Percentiles rank a stretch among this genome's conserved stretches.
phyloP scores from a whole-genome alignment of 92 coral and sea anemone genomes.

The Umimayanthus kanabou region DNA sequence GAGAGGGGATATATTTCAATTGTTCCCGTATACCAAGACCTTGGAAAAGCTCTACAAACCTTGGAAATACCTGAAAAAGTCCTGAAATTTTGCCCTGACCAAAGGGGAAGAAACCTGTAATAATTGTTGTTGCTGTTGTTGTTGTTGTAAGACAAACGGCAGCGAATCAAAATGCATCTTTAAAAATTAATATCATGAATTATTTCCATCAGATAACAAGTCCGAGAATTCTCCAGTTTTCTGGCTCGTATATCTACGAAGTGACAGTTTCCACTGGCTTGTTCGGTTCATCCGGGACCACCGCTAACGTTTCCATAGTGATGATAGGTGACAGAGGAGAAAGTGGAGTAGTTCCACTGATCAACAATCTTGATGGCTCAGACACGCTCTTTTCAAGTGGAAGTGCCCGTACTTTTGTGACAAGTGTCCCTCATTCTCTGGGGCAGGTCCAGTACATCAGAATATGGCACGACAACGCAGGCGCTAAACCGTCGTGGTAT shows the following conservation, averaged over 20 bases:
- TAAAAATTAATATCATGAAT: neutral
- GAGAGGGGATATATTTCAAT: too few species aligned
- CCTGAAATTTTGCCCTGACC: too few species aligned
- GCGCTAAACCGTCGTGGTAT: slow-evolving; percentile 73
- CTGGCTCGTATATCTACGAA: slow-evolving; percentile 68
- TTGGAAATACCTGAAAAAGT: too few species aligned
- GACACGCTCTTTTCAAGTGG: slow-evolving; percentile 65
- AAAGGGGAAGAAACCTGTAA: too few species aligned
- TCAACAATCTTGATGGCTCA: slow-evolving; percentile 51
- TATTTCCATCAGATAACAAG: neutral
- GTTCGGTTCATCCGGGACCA: slow-evolving; percentile 78
- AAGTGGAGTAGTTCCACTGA: slow-evolving; percentile 62
- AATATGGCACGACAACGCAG: slow-evolving; percentile 89
- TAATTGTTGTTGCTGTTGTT: too few species aligned
- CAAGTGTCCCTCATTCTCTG: slow-evolving; percentile 55
- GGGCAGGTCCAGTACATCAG: slow-evolving; percentile 70
- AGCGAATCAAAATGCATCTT: too few species aligned
- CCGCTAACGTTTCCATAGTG: slow-evolving; percentile 75
- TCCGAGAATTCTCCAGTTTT: neutral
- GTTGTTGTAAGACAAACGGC: too few species aligned
- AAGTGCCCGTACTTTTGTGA: slow-evolving; percentile 60
- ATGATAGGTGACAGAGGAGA: slow-evolving; percentile 70
- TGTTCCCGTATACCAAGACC: too few species aligned
- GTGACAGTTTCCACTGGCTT: slow-evolving; percentile 80
- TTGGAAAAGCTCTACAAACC: too few species aligned